These are phyloP conservation scores for Apamea anceps DNA, from an alignment of 2,888 invertebrate species.

Conservation along the genomic window DNA sequence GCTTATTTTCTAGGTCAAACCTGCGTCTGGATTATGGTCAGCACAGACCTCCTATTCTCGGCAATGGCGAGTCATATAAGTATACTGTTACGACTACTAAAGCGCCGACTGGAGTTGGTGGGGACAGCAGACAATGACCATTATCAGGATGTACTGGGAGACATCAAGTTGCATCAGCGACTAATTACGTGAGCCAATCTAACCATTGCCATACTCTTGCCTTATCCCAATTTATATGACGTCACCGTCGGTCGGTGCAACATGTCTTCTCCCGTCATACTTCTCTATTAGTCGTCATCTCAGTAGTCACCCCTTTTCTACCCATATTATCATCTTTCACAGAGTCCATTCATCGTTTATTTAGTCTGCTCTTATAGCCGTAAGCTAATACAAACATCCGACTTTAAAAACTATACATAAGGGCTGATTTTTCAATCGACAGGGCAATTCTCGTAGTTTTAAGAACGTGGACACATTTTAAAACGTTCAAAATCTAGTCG, in stretches of 20 bases:
- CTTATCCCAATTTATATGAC: too few species aligned
- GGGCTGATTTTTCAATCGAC: too few species aligned
- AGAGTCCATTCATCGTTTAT: not conserved
- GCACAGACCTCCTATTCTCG: conserved; percentile 85
- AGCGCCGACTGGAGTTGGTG: conserved; percentile 77
- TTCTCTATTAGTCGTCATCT: not conserved
- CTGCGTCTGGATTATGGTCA: conserved; percentile 86
- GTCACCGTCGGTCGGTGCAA: too few species aligned
- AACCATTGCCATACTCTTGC: not conserved
- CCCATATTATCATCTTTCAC: not conserved
- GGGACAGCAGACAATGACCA: conserved; percentile 77
- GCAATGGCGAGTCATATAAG: conserved; percentile 87
- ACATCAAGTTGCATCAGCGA: conserved; percentile 84
- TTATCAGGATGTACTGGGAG: conserved; percentile 79
- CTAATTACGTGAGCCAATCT: conserved; percentile 78
- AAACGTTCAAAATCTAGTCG: too few species aligned
- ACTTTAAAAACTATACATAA: not conserved
- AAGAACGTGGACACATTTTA: too few species aligned
- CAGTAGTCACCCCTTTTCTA: not conserved
- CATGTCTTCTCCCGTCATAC: too few species aligned
- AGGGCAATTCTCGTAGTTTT: too few species aligned
- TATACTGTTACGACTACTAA: conserved; percentile 80
- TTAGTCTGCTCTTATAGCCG: conserved; percentile 52
- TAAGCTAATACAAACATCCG: conserved; percentile 47
- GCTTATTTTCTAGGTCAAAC: conserved; percentile 77